Conservation (phyloP, 1,140 invertebrate genomes). For the Formica exsecta region DNA sequence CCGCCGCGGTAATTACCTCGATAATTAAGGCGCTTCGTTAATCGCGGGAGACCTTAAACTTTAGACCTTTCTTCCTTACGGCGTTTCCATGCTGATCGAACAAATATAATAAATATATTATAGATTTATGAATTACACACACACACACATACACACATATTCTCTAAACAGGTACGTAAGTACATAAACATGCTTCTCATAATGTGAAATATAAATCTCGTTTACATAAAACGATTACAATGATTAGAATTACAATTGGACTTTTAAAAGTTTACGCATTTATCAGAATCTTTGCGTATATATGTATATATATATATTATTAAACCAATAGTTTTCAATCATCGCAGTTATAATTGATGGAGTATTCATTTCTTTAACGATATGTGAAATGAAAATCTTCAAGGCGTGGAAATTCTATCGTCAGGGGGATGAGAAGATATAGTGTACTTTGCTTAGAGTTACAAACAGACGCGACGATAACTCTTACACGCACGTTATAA, state of each 20-base stretch:
- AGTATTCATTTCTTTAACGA: neutral
- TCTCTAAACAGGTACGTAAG: neutral
- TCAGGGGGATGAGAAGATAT: conserved; percentile 28
- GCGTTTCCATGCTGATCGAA: neutral
- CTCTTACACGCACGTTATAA: conserved; percentile 16
- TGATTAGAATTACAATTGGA: neutral
- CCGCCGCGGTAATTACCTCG: conserved; percentile 66
- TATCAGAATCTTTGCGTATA: neutral
- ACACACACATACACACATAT: too few species aligned
- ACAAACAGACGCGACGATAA: neutral
- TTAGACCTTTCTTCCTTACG: neutral
- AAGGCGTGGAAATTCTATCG: neutral
- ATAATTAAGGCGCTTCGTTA: conserved; percentile 65
- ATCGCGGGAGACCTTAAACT: conserved; percentile 58
- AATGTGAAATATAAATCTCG: neutral
- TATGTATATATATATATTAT: too few species aligned
- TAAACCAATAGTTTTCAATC: conserved; percentile 20
- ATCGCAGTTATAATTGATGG: neutral
- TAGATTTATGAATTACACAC: too few species aligned
- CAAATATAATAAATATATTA: neutral
- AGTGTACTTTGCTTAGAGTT: neutral
- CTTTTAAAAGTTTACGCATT: neutral
- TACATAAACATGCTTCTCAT: too few species aligned
- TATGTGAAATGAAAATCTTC: conserved; percentile 10
- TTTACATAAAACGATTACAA: neutral